Base-by-base conservation (phyloP, 2,888 invertebrate species). In the Plagodis dolabraria region DNA sequence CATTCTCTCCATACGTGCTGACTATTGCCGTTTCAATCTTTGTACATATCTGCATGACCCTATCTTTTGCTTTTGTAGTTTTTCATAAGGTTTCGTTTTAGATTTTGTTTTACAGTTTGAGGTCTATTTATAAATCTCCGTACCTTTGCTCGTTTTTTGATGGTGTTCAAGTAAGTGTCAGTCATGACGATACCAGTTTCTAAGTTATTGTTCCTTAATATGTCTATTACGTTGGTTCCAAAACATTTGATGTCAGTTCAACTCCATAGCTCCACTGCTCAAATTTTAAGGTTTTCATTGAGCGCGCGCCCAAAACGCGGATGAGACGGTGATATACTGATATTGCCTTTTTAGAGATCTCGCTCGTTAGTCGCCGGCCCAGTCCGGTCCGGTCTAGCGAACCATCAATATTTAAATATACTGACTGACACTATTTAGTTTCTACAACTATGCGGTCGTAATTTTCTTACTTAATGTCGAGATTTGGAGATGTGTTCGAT, bases 321-420 rank as follows among this genome's bases (percentile, higher is more conserved):
- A 87, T 85, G 86, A 81, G 79, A 36, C 77, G 64, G 64, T 92
- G 88, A 91, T 89, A 87, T 91, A 91, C 86, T 85, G 91, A 83
- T 87, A 89, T 88, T 83, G 81, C 80, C 83, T 86, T 85, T 86
- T 85, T 86, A 82, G 82, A 80, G 82, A 74, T 68, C 76, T 69
- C 76, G 82, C 82, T 89, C 85, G 87, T 89, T 89, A 87, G 82
- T 74, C 80, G 60, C 58, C 80, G 75, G 42, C 42, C 7, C 42
- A 10, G 5, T n/a, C 9, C 10, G 9, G 9, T 7, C 42, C n/a
- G 42, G n/a, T n/a, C 42, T 84, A 79, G 86, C 85, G 74, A 87
- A 84, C 80, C 83, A 85, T 85, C 86, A 82, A 87, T 87, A 85
- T 86, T 84, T 62, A 82, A 87, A 88, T 89, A 80, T 84, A 83